A percentile compares a stretch with the other conserved stretches of the same genome.
Conservation (phyloP, 2,797 vertebrate genomes). For the Macroramphosus scolopax region DNA sequence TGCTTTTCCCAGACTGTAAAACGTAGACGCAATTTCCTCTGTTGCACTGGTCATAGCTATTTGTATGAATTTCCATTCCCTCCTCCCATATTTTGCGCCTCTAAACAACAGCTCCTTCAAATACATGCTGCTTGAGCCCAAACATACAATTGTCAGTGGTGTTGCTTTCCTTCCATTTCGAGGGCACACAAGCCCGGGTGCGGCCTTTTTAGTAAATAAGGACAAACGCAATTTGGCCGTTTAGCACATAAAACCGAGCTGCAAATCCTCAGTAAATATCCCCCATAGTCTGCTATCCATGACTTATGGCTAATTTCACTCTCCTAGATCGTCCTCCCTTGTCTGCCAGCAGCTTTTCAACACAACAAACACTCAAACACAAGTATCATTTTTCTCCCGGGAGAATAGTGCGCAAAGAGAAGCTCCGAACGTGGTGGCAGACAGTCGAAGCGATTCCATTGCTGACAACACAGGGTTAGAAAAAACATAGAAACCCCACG, state of each 20-base stretch:
- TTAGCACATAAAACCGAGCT: not conserved
- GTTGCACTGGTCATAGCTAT: constrained; percentile 65
- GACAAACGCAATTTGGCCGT: no score
- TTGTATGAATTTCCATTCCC: constrained; percentile 24
- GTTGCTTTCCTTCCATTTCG: not conserved
- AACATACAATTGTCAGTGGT: not conserved
- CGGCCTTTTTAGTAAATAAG: not conserved
- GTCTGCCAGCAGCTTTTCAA: constrained; percentile 67
- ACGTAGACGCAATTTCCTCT: no score
- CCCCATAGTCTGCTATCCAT: constrained; percentile 54
- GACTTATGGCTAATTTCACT: constrained; percentile 69
- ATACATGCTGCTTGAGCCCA: not conserved
- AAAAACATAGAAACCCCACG: constrained; percentile 69
- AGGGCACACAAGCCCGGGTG: not conserved
- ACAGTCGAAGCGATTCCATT: constrained; percentile 66
- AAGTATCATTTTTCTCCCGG: constrained; percentile 70
- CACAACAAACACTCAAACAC: constrained; percentile 73
- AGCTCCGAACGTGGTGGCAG: constrained; percentile 62
- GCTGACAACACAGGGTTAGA: constrained; percentile 68
- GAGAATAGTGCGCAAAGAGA: constrained; percentile 57
- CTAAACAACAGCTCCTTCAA: not conserved
- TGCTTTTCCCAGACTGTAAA: no score
- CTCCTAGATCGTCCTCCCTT: constrained; percentile 54
- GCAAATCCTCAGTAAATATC: constrained; percentile 5
- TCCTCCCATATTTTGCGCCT: not conserved